Evolutionary conservation across 2,888 invertebrate genomes (phyloP), one percentile per base, ranked within the genome.

Genomic region (Elmis aenea): DNA sequence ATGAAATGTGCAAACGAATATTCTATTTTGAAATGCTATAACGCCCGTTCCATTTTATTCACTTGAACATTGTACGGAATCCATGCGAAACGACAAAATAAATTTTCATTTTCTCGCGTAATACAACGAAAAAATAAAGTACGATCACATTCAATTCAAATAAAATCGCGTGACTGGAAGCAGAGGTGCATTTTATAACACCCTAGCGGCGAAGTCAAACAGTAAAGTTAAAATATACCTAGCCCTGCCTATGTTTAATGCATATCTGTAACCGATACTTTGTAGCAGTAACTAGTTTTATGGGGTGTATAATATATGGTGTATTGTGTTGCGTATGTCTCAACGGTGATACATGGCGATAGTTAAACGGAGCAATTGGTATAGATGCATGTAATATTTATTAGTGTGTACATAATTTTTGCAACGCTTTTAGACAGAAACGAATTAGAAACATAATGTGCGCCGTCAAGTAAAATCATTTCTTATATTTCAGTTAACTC

Each of bases 221-320:
- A 54, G 48, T 32, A 24, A 47, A 42, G 51, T 50, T 55, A 53
- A 57, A 57, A 55, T 55, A 57, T 54, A 52, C 43, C 45, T 43
- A 44, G 33, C 39, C 41, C 44, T 38, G 38, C 38, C 35, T 48
- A 48, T 50, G 48, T 50, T 46, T 50, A 48, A 46, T 48, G 50
- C 46, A 50, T 48, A 48, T 48, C 46, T 48, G 48, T 50, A 50
- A 50, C 48, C 45, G 50, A 50, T 51, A 51, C 51, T 50, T 50
- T 50, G 52, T 47, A 47, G 54, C 59, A 51, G 58, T 60, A 60
- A 61, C 61, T 62, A 62, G 61, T 61, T 63, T 61, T 61, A 61
- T 59, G 57, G 60, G 61, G 59, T 61, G 61, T 58, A 61, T 63
- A 62, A 63, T 61, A 61, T 62, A 62, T 57, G 59, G 57, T 55